Conservation (phyloP, 2,888 invertebrate genomes). For the Drosophila atripex region DNA sequence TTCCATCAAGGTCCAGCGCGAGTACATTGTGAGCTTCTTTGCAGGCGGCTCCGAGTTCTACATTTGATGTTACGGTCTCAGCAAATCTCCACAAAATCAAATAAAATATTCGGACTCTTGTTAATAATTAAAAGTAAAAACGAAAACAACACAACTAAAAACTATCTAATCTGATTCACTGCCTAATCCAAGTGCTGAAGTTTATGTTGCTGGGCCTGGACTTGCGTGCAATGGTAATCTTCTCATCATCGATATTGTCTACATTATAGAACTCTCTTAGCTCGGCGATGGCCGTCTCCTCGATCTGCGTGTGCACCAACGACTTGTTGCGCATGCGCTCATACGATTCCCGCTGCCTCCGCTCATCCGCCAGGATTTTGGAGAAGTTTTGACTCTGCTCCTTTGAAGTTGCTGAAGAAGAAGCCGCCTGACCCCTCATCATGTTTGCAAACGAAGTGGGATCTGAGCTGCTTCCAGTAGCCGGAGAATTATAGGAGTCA, state of each 20-base stretch:
- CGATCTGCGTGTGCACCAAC: conserved; percentile 91
- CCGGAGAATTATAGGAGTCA: conserved; percentile 47
- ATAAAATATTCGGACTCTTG: conserved; percentile 18
- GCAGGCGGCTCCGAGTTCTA: conserved; percentile 76
- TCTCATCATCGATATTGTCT: conserved; percentile 88
- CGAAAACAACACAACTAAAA: conserved; percentile 23
- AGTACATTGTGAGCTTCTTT: conserved; percentile 44
- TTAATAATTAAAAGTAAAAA: conserved; percentile 26
- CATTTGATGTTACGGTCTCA: conserved; percentile 52
- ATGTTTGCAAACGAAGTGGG: conserved; percentile 81
- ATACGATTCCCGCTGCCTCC: conserved; percentile 88
- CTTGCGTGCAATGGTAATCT: conserved; percentile 86
- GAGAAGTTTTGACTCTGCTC: conserved; percentile 80
- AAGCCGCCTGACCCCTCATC: conserved; percentile 60
- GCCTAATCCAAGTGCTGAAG: conserved; percentile 80
- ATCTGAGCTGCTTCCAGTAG: conserved; percentile 72
- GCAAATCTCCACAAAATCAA: conserved; percentile 9
- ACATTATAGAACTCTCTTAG: conserved; percentile 90
- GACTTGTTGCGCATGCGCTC: conserved; percentile 90
- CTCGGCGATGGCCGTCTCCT: conserved; percentile 94
- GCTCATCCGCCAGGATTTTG: conserved; percentile 90
- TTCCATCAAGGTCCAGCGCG: conserved; percentile 14
- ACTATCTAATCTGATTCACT: conserved; percentile 47
- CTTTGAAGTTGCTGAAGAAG: conserved; percentile 26
- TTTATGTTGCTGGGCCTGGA: conserved; percentile 74